Evolutionary conservation across 2,888 invertebrate species (phyloP), one percentile per base, ranked within the genome.

Genomic region (Esperia sulphurella): DNA sequence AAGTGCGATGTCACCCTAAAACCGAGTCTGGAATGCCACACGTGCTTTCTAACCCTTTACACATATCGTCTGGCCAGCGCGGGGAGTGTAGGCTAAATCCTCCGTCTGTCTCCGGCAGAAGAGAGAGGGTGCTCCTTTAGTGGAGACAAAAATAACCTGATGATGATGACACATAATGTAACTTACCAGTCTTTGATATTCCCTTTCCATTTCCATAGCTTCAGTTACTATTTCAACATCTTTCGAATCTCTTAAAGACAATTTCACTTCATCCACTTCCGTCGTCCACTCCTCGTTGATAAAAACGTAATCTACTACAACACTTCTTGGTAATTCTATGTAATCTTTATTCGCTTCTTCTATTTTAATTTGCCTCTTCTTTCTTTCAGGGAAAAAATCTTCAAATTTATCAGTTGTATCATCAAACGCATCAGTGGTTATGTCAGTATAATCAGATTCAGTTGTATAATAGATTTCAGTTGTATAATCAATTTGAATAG

Each of bases 221-320:
- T 52, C 58, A 13, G 54, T 52, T 39, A 82, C 51, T 29, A 82
- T 63, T 61, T 80, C 80, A 1, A 81, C 77, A 29, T 84, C 75
- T 5, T 66, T 66, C 21, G 58, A 55, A 45, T 67, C 58, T 41
- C 60, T n/a, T n/a, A n/a, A n/a, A n/a, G n/a, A n/a, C n/a, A n/a
- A n/a, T n/a, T n/a, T n/a, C n/a, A n/a, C n/a, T n/a, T n/a, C n/a
- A n/a, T n/a, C n/a, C n/a, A 69, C 46, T 33, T 61, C 70, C 1
- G 56, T 54, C 21, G 55, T 59, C 2, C 55, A 50, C 1, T 71
- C 59, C 48, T 74, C 75, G 33, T 77, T 62, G 44, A 76, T 59
- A 54, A 85, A 84, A 10, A 70, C 52, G 45, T 81, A 80, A 58
- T 86, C 77, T 8, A 83, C 68, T 2, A 79, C 21, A 6, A 70